phyloP scores from a whole-genome alignment of 2,888 invertebrate species.

The Pedicia rivosa region DNA sequence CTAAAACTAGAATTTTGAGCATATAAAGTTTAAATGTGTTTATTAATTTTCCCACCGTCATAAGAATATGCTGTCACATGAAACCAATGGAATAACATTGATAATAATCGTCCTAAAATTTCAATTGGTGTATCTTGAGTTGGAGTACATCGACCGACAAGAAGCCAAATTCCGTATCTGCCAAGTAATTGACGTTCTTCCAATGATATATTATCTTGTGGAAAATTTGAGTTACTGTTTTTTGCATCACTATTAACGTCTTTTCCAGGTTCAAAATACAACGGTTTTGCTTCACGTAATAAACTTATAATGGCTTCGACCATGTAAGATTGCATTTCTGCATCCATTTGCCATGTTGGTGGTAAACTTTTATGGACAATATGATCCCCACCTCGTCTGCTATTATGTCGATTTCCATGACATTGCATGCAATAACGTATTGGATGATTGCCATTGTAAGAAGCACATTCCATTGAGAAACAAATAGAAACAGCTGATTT shows the following conservation, averaged over 20 bases:
- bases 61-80: slow-evolving; percentile 94
- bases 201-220: slow-evolving; percentile 49
- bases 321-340: slow-evolving; percentile 83
- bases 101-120: slow-evolving; percentile 76
- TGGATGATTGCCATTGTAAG: slow-evolving; percentile 91
- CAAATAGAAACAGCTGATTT: slow-evolving; percentile 91
- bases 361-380: slow-evolving; percentile 77
- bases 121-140: slow-evolving; percentile 60
- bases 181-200: slow-evolving; percentile 84
- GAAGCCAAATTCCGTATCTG: slow-evolving; percentile 92
- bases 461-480: slow-evolving; percentile 92
- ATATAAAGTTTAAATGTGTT: background rate
- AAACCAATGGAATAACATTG: slow-evolving; percentile 99
- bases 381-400: slow-evolving; percentile 74
- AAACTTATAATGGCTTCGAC: slow-evolving; percentile 87
- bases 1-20: too few species aligned
- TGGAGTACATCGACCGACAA: slow-evolving; percentile 84
- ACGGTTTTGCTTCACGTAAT: slow-evolving; percentile 80
- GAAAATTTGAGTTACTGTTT: slow-evolving; percentile 28
- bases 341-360: slow-evolving; percentile 77
- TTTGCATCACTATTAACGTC: slow-evolving; percentile 28
- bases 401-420: slow-evolving; percentile 77
- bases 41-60: slow-evolving; percentile 70
- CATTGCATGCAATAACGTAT: slow-evolving; percentile 86
- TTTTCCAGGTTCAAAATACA: slow-evolving; percentile 47